Conservation (phyloP, 2,113 vertebrate species). For the Balaeniceps rex region DNA sequence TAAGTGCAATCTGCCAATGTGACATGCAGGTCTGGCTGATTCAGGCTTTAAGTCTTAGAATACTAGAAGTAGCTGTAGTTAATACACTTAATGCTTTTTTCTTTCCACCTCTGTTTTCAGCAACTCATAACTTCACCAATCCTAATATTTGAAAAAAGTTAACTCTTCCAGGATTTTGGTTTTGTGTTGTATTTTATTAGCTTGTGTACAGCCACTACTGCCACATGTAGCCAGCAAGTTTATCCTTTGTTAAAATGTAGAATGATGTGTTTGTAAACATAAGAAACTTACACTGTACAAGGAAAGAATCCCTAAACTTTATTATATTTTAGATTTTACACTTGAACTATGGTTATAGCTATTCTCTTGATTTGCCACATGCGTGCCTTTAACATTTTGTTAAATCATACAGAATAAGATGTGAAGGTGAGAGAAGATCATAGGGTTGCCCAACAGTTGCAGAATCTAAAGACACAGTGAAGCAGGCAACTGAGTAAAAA, state of each 20-base stretch:
- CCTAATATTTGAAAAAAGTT: neutral
- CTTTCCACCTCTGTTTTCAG: neutral
- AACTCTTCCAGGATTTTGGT: neutral
- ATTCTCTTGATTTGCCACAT: neutral
- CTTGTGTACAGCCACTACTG: neutral
- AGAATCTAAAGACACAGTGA: neutral
- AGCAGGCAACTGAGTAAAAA: neutral
- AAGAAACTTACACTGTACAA: neutral
- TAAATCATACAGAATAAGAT: neutral
- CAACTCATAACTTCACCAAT: neutral
- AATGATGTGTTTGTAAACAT: neutral
- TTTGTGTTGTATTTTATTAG: neutral
- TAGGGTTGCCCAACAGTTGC: neutral
- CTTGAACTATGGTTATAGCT: neutral
- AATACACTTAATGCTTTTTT: neutral
- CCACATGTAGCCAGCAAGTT: neutral
- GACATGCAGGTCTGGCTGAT: neutral
- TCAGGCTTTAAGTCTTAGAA: neutral
- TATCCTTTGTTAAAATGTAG: neutral
- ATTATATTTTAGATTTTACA: neutral
- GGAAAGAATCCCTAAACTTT: neutral
- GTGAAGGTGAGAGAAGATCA: neutral
- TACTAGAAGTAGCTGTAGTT: neutral
- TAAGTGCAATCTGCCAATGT: neutral
- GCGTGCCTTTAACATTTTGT: neutral